These are phyloP conservation scores for human (Homo sapiens) DNA, from an alignment of 2,113 vertebrate species.

Conservation along the genomic window GRCh38 chrY:7760001-7760500, in stretches of 20 bases:
- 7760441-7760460: conserved; percentile 47
- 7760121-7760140: background rate
- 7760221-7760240: conserved; percentile 68
- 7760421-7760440: conserved; percentile 46
- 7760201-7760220: conserved; percentile 46
- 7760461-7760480: conserved; percentile 56
- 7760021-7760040: conserved; percentile 32
- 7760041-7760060: background rate
- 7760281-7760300: conserved; percentile 34
- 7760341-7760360: conserved; percentile 30
- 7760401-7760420: conserved; percentile 58
- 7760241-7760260: conserved; percentile 48
- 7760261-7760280: conserved; percentile 59
- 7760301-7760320: conserved; percentile 53
- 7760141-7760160: conserved; percentile 41
- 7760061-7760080: background rate
- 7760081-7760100: background rate
- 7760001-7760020: background rate
- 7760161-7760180: conserved; percentile 25
- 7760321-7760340: conserved; percentile 53
- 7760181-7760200: conserved; percentile 53
- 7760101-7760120: conserved; percentile 24
- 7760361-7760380: conserved; percentile 5
- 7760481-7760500: conserved; percentile 59
- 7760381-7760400: conserved; percentile 63